phyloP scores from a whole-genome alignment of 2,797 vertebrate species.

The Melanotaenia parkinsoni region DNA sequence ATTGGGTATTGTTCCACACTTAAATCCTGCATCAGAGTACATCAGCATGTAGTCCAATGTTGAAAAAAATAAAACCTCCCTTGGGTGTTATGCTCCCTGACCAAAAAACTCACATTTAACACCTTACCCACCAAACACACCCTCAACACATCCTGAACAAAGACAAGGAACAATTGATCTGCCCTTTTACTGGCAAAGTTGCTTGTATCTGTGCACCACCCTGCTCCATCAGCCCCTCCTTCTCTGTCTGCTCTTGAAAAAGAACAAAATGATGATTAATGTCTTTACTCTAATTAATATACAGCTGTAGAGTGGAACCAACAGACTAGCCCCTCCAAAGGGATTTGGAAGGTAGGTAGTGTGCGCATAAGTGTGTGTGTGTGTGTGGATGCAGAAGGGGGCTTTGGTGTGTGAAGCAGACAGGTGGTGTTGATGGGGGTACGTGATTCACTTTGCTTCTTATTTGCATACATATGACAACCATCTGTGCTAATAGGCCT shows the following conservation, averaged over 20 bases:
- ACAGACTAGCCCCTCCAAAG: conserved; percentile 80
- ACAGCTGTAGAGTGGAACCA: conserved; percentile 85
- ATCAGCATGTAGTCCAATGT: not conserved
- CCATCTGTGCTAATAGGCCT: conserved; percentile 97
- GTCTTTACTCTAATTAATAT: conserved; percentile 90
- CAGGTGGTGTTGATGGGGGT: conserved; percentile 92
- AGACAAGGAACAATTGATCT: conserved; percentile 53
- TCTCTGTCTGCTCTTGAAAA: conserved; percentile 56
- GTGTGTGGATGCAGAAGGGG: conserved; percentile 31
- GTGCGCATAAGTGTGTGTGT: conserved; percentile 34
- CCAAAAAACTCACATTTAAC: conserved; percentile 57
- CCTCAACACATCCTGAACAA: conserved; percentile 73
- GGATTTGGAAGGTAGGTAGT: conserved; percentile 78
- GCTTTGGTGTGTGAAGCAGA: conserved; percentile 83
- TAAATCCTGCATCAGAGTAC: conserved; percentile 3
- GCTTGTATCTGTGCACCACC: conserved; percentile 26
- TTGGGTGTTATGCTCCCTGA: conserved; percentile 41
- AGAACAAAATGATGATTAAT: conserved; percentile 93
- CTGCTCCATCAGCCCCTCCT: conserved; percentile 31
- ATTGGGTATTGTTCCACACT: too few relatives aligned
- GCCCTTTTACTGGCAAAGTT: conserved; percentile 9
- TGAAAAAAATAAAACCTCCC: conserved; percentile 42
- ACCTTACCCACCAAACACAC: conserved; percentile 56
- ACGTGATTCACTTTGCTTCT: conserved; percentile 94
- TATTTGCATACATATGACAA: conserved; percentile 99